A percentile compares a stretch with the other conserved stretches of the same genome.
These are phyloP conservation scores for Listronotus bonariensis DNA, from an alignment of 1,140 invertebrate genomes.

Conservation along the genomic window DNA sequence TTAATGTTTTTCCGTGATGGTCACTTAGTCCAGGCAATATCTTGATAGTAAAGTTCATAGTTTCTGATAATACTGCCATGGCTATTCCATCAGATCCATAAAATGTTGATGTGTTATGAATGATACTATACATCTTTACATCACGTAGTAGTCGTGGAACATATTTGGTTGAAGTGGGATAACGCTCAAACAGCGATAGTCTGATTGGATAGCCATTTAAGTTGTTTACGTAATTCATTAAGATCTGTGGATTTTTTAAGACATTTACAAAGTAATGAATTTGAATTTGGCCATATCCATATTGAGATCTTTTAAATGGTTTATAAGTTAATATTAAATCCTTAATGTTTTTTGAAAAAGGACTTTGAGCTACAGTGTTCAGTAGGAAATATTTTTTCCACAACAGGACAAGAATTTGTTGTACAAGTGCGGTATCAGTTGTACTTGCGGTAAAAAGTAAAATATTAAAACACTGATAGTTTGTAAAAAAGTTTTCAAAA, in stretches of 20 bases:
- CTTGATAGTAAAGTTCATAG: slow-evolving; percentile 27
- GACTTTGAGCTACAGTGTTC: slow-evolving; percentile 22
- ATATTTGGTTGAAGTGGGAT: not conserved
- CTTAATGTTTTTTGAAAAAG: slow-evolving; percentile 6
- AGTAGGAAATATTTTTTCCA: slow-evolving; percentile 34
- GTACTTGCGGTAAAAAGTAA: slow-evolving; percentile 16
- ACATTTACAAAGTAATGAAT: slow-evolving; percentile 1
- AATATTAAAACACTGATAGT: not conserved
- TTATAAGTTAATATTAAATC: slow-evolving; percentile 19
- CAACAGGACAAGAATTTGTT: slow-evolving; percentile 21
- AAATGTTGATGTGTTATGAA: slow-evolving; percentile 6
- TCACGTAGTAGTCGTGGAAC: too few relatives aligned
- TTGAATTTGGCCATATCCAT: slow-evolving; percentile 11
- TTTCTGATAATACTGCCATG: slow-evolving; percentile 12
- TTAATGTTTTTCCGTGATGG: not conserved
- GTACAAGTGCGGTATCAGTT: not conserved
- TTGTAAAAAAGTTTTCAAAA: not conserved
- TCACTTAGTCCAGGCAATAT: not conserved
- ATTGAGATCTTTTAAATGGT: slow-evolving; percentile 9
- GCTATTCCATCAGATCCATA: slow-evolving; percentile 28
- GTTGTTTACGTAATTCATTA: slow-evolving; percentile 14
- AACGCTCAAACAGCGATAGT: not conserved
- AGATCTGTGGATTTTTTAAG: slow-evolving; percentile 3
- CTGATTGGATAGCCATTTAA: too few relatives aligned
- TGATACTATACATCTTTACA: too few relatives aligned